Evolutionary conservation across 1,140 invertebrate species (phyloP).

Genomic region (Achatina immaculata): DNA sequence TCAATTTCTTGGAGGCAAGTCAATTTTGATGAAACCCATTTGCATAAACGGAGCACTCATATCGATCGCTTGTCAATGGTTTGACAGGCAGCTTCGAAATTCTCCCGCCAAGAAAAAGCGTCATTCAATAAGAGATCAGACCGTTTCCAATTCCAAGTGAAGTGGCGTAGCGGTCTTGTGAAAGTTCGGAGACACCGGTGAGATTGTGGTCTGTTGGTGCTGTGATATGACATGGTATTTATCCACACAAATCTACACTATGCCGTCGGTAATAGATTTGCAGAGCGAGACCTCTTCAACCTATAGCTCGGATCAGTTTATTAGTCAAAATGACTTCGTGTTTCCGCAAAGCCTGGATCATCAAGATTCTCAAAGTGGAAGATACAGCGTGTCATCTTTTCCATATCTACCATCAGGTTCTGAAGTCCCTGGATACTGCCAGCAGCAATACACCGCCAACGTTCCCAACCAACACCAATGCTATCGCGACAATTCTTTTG

Average conservation of each 20-base stretch:
- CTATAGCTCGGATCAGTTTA: not conserved
- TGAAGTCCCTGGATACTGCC: slow-evolving; percentile 11
- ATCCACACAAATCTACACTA: not conserved
- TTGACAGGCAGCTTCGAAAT: slow-evolving; percentile 4
- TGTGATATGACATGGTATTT: not conserved
- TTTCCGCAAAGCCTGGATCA: not conserved
- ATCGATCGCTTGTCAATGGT: slow-evolving; percentile 29
- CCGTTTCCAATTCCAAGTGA: slow-evolving; percentile 5
- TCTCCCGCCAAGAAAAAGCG: slow-evolving; percentile 4
- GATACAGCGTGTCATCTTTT: not conserved
- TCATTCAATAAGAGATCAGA: slow-evolving; percentile 3
- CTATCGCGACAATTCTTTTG: slow-evolving; percentile 15
- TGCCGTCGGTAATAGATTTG: not conserved
- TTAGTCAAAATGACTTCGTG: not conserved
- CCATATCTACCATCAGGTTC: slow-evolving; percentile 2
- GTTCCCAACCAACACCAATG: slow-evolving; percentile 1
- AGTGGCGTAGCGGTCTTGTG: not conserved
- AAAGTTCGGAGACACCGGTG: not conserved
- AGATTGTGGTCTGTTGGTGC: not conserved
- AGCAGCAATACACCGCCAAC: not conserved
- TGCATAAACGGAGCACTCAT: slow-evolving; percentile 29
- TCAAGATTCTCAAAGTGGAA: not conserved
- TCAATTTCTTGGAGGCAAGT: slow-evolving; percentile 29
- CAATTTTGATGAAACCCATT: slow-evolving; percentile 35
- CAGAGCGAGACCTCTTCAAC: not conserved